Conservation (phyloP, 2,888 invertebrate genomes). For the Drosophila bunnanda region DNA sequence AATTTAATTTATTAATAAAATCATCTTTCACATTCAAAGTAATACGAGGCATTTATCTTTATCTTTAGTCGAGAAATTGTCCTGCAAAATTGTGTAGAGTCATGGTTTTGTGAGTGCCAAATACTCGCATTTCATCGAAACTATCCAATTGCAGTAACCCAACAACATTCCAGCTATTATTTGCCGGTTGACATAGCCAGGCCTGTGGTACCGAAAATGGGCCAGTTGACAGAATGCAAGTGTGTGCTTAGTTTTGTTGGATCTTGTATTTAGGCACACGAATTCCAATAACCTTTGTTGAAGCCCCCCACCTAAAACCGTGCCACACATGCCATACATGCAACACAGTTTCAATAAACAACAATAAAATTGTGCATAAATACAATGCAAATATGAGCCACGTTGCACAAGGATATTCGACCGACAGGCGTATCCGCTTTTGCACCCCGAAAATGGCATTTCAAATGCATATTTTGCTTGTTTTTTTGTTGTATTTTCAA, state of each 20-base stretch:
- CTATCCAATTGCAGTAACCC: conserved; percentile 4
- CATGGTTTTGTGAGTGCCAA: conserved; percentile 13
- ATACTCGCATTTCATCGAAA: conserved; percentile 20
- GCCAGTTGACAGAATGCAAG: conserved; percentile 30
- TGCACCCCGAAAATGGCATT: conserved; percentile 34
- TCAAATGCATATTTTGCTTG: conserved; percentile 44
- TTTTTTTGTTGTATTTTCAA: background rate
- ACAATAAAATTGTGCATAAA: conserved; percentile 55
- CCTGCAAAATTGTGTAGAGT: background rate
- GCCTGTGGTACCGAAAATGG: conserved; percentile 39
- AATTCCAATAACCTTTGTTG: conserved; percentile 37
- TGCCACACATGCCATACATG: background rate
- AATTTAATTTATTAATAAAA: background rate
- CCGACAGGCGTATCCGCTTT: conserved; percentile 32
- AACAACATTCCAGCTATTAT: conserved; percentile 22
- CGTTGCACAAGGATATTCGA: conserved; percentile 36
- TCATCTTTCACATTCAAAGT: background rate
- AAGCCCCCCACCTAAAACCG: background rate
- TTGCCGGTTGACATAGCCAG: conserved; percentile 22
- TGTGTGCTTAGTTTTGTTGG: conserved; percentile 34
- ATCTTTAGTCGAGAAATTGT: background rate
- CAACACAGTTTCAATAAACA: conserved; percentile 46
- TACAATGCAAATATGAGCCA: conserved; percentile 53
- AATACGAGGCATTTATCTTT: background rate
- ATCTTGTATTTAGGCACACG: conserved; percentile 35